Base-by-base conservation (phyloP, 1,140 invertebrate genomes). In the Halesus radiatus region DNA sequence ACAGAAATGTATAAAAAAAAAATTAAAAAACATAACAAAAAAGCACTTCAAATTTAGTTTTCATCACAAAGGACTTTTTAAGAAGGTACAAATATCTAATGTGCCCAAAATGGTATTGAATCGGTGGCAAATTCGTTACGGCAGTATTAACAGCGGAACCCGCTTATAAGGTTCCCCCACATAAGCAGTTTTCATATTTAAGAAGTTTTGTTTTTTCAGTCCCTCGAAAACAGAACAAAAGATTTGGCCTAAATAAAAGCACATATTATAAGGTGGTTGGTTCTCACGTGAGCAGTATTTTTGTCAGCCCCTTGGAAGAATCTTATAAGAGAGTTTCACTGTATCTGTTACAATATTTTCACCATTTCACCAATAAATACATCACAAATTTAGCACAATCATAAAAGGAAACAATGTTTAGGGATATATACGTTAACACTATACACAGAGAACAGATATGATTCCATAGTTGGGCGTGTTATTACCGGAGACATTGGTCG, bases 391-490 rank as follows among this genome's bases (percentile, higher is more conserved):
- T 74, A 13, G 50, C 18, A 53, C 70, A 73, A 73, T 73, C 26
- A 50, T 68, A 66, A 66, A 66, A 66, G 22, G 29, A 66, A 66
- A 66, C 29, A 66, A 29, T 37, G 32, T 70, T 45, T 70, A 70
- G 66, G 66, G 37, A 70, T 70, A 70, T 37, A 70, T 70, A 70
- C 37, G 37, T 70, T 74, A 74, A 74, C 52, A 74, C 70, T 74
- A 74, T 74, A 74, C 70, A 74, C 53, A 56, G 60, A 70, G 53
- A 74, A 74, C 70, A 74, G 70, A 74, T 74, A 74, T 74, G 70
- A 26, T 74, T 56, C 52, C 66, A 50, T 64, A 26, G 66, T 50
- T 50, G 66, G 66, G 32, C 64, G 32, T 68, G n/a, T n/a, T 50
- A 18, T 7, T 56, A 18, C 54, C 18, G 20, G 54, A 18, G n/a